Evolutionary conservation across 2,888 invertebrate species (phyloP).

Genomic region (Drosophila dives): DNA sequence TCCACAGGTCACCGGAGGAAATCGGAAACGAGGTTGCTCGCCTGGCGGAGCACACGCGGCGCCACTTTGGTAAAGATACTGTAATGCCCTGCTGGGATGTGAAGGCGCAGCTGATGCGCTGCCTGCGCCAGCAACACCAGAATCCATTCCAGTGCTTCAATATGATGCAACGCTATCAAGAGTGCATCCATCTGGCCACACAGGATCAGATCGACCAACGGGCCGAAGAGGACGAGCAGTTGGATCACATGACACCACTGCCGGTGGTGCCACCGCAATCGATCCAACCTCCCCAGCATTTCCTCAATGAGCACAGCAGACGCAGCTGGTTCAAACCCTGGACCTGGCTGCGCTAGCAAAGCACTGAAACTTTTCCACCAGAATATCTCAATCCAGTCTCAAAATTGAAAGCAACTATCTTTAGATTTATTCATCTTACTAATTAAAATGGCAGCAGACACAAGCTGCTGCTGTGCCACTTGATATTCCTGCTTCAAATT

Average conservation of each 20-base stretch:
- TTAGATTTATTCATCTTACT: slow-evolving; percentile 39
- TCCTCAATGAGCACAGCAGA: background rate
- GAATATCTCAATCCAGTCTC: background rate
- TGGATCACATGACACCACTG: background rate
- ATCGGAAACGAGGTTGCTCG: slow-evolving; percentile 62
- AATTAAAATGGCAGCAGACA: slow-evolving; percentile 44
- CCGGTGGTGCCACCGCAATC: background rate
- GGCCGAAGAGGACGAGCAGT: slow-evolving; percentile 19
- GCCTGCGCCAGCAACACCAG: slow-evolving; percentile 38
- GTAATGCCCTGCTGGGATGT: slow-evolving; percentile 43
- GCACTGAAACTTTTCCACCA: too few species aligned
- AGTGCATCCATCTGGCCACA: slow-evolving; percentile 46
- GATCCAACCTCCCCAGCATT: background rate
- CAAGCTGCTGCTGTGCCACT: slow-evolving; percentile 5
- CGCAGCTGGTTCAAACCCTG: slow-evolving; percentile 58
- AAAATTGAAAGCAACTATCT: slow-evolving; percentile 36
- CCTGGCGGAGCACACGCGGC: slow-evolving; percentile 25
- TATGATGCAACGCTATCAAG: slow-evolving; percentile 54
- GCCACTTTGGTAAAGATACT: slow-evolving; percentile 20
- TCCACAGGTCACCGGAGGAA: slow-evolving; percentile 48
- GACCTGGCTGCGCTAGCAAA: slow-evolving; percentile 57
- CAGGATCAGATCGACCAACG: slow-evolving; percentile 47
- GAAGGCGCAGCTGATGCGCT: slow-evolving; percentile 37
- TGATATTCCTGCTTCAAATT: background rate
- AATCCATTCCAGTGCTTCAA: slow-evolving; percentile 51